Percentiles rank a stretch among this genome's conserved stretches.
These are phyloP conservation scores for Drosophila lutescens DNA, from an alignment of 2,888 invertebrate genomes.

Conservation along the genomic window DNA sequence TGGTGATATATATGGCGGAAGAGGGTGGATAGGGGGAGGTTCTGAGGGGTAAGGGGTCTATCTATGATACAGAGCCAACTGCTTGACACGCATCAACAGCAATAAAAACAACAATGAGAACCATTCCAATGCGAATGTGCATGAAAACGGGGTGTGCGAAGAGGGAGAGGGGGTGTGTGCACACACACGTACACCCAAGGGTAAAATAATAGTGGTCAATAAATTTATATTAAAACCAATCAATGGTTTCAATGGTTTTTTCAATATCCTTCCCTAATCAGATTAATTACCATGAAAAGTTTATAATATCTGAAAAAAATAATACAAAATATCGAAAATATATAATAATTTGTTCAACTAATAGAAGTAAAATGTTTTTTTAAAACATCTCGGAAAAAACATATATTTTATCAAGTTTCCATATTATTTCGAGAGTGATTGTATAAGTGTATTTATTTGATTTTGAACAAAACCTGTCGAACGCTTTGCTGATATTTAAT, in stretches of 20 bases:
- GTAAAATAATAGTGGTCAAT: conserved; percentile 4
- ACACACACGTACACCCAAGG: conserved; percentile 8
- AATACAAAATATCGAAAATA: no score
- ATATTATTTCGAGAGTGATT: neutral
- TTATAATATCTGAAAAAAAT: neutral
- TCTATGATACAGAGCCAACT: conserved; percentile 6
- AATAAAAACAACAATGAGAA: conserved; percentile 31
- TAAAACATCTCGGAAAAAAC: neutral
- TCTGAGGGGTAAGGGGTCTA: conserved; percentile 1
- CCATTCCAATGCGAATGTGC: conserved; percentile 36
- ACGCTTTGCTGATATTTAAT: conserved; percentile 55
- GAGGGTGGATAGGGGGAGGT: neutral
- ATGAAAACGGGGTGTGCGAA: neutral
- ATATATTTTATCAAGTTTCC: no score
- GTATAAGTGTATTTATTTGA: neutral
- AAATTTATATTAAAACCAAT: neutral
- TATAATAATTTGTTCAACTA: no score
- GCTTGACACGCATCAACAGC: conserved; percentile 54
- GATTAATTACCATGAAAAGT: no score
- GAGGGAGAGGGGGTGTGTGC: neutral
- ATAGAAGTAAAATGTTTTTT: neutral
- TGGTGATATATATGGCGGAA: neutral
- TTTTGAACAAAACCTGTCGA: conserved; percentile 54
- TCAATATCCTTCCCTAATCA: no score
- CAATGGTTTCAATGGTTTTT: no score